phyloP scores from a whole-genome alignment of 2,797 vertebrate genomes.

The Microtus obscurus region DNA sequence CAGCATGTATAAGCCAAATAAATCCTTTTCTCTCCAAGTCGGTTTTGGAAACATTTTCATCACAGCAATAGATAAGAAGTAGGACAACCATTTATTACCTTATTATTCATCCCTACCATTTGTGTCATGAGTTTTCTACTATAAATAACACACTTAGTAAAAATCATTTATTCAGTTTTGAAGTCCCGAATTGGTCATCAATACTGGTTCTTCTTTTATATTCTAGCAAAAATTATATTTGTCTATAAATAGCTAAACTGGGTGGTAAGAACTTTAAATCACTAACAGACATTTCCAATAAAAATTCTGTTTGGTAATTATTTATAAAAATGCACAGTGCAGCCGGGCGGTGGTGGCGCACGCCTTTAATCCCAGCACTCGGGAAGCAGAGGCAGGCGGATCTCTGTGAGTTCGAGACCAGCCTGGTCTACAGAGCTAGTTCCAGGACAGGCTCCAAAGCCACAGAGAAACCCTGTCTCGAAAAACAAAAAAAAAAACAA shows the following conservation, averaged over 20 bases:
- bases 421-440: no score
- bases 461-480: no score
- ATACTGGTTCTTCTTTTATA: conserved; percentile 24
- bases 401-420: no score
- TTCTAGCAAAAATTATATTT: not conserved
- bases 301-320: conserved; percentile 28
- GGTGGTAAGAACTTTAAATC: not conserved
- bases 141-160: conserved; percentile 26
- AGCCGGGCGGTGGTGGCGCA: no score
- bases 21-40: not conserved
- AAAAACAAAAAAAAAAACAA: no score
- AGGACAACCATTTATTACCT: not conserved
- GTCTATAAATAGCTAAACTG: conserved; percentile 20
- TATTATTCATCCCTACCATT: not conserved
- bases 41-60: not conserved
- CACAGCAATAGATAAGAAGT: not conserved
- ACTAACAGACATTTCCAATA: not conserved
- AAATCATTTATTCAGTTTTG: not conserved
- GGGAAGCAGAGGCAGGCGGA: no score
- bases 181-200: not conserved
- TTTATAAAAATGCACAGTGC: conserved; percentile 33
- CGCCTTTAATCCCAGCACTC: no score
- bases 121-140: conserved; percentile 20
- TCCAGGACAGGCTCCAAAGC: no score
- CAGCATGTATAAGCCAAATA: not conserved